Percentiles rank a stretch among this genome's conserved stretches.
Evolutionary conservation across 2,797 vertebrate genomes (phyloP).

Genomic region (Odontamblyopus lacepedii): DNA sequence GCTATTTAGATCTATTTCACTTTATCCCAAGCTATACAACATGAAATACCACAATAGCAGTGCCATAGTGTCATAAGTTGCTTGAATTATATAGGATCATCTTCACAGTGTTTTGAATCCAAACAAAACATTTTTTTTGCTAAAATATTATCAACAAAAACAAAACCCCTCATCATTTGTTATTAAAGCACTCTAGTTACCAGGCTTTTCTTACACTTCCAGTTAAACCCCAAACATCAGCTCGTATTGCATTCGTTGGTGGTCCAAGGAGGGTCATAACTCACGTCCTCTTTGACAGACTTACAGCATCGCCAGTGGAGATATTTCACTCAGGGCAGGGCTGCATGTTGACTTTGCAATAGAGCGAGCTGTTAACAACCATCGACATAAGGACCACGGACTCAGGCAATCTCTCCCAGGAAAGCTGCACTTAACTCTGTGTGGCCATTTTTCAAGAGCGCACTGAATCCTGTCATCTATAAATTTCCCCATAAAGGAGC

Average conservation of each 20-base stretch:
- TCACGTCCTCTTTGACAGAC: slow-evolving; percentile 61
- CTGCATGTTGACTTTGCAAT: slow-evolving; percentile 73
- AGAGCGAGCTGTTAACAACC: slow-evolving; percentile 66
- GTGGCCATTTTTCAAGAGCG: slow-evolving; percentile 55
- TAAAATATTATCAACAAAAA: no score
- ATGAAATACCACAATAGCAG: no score
- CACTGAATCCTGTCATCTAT: slow-evolving; percentile 59
- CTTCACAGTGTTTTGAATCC: neutral
- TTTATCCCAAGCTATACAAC: no score
- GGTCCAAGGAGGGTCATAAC: slow-evolving; percentile 61
- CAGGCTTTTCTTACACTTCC: slow-evolving; percentile 7
- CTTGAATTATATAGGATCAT: neutral
- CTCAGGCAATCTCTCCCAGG: slow-evolving; percentile 65
- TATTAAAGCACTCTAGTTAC: neutral
- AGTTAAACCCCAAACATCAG: slow-evolving; percentile 64
- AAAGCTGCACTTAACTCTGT: slow-evolving; percentile 55
- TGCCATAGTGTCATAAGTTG: no score
- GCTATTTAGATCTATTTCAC: no score
- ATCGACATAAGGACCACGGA: slow-evolving; percentile 62
- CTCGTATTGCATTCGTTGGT: slow-evolving; percentile 57
- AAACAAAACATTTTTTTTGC: neutral
- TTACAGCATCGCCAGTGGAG: slow-evolving; percentile 56
- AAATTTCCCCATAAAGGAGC: slow-evolving; percentile 59
- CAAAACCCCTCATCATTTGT: neutral
- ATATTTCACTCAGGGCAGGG: slow-evolving; percentile 62